Evolutionary conservation across 2,797 vertebrate genomes (phyloP), one percentile per base, ranked within the genome.

Genomic region (Catharus ustulatus): DNA sequence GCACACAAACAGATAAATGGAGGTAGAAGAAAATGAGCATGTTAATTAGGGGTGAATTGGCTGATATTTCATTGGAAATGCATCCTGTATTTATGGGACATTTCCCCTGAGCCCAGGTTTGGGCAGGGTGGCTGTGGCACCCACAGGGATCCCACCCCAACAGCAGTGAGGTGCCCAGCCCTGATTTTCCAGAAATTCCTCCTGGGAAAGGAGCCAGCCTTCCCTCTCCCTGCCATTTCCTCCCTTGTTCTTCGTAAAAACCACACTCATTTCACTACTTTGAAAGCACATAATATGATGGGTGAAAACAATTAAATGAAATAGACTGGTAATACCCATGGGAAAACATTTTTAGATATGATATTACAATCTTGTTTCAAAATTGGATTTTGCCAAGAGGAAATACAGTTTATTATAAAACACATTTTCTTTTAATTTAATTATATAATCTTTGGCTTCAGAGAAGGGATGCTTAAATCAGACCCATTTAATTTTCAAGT

Each of bases 361-460:
- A 88, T 95, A 97, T 96, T 95, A 94, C 89, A 94, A 78, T 68
- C 93, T 97, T 49, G 48, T 93, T 97, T 97, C 96, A 95, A 96
- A 97, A 97, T 92, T 86, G 93, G 93, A 96, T 95, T 97, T 96
- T 78, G 88, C 92, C 87, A 93, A 74, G 78, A 97, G 90, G 88
- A 97, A 96, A 95, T 93, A 87, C 66, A 97, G 93, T 96, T 96
- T 97, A 95, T 97, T 95, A 95, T 94, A 94, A 94, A 95, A 89
- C 86, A 93, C 79, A 93, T 93, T 97, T 97, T 94, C 92, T 94
- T 96, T 96, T 95, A 91, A 97, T 96, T 97, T 97, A 96, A 97
- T 97, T 96, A 97, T 96, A 94, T 96, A 96, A 97, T 92, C 93
- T 97, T 95, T 94, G 93, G 80, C 73, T 91, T 89, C 75, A 78